Evolutionary conservation across 2,797 vertebrate species (phyloP).

Genomic region (Eospalax fontanierii): DNA sequence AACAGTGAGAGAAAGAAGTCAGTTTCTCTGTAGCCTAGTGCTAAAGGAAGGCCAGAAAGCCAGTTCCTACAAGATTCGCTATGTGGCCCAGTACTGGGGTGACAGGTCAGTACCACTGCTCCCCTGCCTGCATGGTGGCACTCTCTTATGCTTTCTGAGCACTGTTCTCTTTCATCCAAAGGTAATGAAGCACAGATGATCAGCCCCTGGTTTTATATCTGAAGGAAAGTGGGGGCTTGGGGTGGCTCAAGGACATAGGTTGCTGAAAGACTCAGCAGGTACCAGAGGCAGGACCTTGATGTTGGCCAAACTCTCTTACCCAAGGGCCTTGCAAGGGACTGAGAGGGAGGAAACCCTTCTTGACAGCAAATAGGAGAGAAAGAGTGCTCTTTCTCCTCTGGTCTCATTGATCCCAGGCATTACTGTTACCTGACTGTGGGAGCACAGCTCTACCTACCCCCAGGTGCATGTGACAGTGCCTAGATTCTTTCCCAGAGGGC

Average conservation of each 20-base stretch:
- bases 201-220: background rate
- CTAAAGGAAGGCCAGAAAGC: background rate
- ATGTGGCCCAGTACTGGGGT: background rate
- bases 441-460: constrained; percentile 30
- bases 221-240: background rate
- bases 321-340: accelerated
- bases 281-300: background rate
- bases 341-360: background rate
- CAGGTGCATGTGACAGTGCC: constrained; percentile 66
- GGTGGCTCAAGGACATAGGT: background rate
- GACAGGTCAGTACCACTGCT: background rate
- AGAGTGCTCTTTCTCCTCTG: background rate
- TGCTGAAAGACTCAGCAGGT: background rate
- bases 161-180: background rate
- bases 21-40: background rate
- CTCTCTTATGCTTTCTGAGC: background rate
- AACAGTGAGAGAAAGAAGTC: background rate
- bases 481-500: constrained; percentile 83
- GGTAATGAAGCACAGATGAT: background rate
- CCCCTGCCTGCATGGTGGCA: too few relatives aligned
- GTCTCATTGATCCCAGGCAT: background rate
- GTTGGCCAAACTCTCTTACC: background rate
- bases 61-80: background rate
- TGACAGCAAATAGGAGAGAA: background rate
- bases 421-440: background rate